phyloP scores from a whole-genome alignment of 2,113 vertebrate species.

The Burhinus oedicnemus region DNA sequence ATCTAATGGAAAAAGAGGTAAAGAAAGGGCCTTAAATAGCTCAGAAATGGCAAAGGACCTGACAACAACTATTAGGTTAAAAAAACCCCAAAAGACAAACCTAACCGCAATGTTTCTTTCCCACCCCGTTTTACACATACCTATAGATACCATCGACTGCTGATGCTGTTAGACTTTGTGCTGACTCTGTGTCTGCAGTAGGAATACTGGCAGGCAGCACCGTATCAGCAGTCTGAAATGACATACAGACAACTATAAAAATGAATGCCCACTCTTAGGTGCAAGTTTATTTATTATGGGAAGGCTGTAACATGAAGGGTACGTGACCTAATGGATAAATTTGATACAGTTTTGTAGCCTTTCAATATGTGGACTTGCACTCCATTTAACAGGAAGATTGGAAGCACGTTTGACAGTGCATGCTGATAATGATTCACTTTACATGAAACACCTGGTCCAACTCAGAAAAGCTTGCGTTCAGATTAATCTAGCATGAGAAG shows the following conservation, averaged over 20 bases:
- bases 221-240: slow-evolving; percentile 72
- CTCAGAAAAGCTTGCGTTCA: background rate
- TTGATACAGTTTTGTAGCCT: background rate
- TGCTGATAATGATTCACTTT: background rate
- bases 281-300: background rate
- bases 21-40: background rate
- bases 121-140: background rate
- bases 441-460: background rate
- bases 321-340: background rate
- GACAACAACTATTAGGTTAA: background rate
- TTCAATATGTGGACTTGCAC: background rate
- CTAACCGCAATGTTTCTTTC: background rate
- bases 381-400: background rate
- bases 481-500: background rate
- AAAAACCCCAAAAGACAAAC: background rate
- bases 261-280: background rate
- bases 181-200: slow-evolving; percentile 78
- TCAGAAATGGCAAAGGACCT: background rate
- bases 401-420: background rate
- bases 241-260: slow-evolving; percentile 18
- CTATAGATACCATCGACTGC: slow-evolving; percentile 1
- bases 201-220: slow-evolving; percentile 62
- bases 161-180: slow-evolving; percentile 66
- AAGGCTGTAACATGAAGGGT: background rate
- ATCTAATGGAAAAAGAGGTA: background rate